A percentile compares a stretch with the other conserved stretches of the same genome.
Evolutionary conservation across 2,797 vertebrate genomes (phyloP).

Genomic region (Spondyliosoma cantharus): DNA sequence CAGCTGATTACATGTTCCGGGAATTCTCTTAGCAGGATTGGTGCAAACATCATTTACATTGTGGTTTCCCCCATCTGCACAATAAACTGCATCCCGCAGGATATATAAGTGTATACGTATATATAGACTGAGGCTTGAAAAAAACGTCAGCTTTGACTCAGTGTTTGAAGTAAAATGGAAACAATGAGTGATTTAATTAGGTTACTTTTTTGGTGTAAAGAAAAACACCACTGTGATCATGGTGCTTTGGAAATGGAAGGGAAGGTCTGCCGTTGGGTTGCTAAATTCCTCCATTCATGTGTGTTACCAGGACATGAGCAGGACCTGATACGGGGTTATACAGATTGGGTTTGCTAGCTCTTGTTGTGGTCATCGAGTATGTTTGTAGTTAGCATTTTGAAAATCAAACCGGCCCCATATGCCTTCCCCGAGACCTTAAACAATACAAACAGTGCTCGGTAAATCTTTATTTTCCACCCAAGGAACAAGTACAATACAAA

Average conservation of each 20-base stretch:
- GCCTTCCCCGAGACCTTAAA: neutral
- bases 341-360: neutral
- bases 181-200: constrained; percentile 27
- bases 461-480: neutral
- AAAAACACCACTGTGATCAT: constrained; percentile 23
- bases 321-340: neutral
- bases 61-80: constrained; percentile 12
- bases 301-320: neutral
- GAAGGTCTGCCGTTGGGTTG: neutral
- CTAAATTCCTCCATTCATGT: neutral
- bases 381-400: neutral
- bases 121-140: neutral
- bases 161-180: constrained; percentile 24
- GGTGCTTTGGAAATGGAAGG: constrained; percentile 30
- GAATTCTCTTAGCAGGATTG: constrained; percentile 33
- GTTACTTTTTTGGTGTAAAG: constrained; percentile 23
- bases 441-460: neutral
- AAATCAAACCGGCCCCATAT: neutral
- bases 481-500: neutral
- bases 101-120: neutral
- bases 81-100: neutral
- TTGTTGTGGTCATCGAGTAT: neutral
- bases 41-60: constrained; percentile 21
- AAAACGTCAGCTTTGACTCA: constrained; percentile 26
- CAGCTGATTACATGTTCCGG: constrained; percentile 18